Percentiles rank a stretch among this genome's conserved stretches.
These are phyloP conservation scores for Drosophila guanche DNA, from an alignment of 1,140 invertebrate genomes.

Conservation along the genomic window DNA sequence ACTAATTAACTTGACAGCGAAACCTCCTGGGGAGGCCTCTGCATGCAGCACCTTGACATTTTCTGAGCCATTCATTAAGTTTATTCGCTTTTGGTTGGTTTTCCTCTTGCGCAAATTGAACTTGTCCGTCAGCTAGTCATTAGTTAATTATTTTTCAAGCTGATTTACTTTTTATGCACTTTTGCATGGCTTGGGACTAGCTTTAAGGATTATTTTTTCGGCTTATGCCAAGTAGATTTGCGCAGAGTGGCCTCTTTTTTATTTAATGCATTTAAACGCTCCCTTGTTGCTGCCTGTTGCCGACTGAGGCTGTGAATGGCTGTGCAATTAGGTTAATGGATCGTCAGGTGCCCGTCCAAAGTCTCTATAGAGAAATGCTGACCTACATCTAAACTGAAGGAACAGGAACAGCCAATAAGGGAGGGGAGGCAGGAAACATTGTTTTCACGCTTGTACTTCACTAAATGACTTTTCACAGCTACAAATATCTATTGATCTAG, in stretches of 20 bases:
- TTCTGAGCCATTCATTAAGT: constrained; percentile 10
- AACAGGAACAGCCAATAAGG: constrained; percentile 19
- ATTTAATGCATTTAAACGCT: constrained; percentile 4
- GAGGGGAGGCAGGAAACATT: neutral
- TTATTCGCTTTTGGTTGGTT: neutral
- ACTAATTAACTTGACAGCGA: constrained; percentile 56
- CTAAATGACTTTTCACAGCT: constrained; percentile 1
- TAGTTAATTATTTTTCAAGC: constrained; percentile 66
- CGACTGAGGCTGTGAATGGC: constrained; percentile 32
- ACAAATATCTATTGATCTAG: constrained; percentile 18
- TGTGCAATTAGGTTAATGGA: constrained; percentile 77
- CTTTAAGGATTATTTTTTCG: constrained; percentile 45
- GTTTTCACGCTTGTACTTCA: too few relatives aligned
- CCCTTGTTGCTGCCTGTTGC: constrained; percentile 19
- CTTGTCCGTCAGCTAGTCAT: constrained; percentile 33
- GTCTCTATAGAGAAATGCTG: constrained; percentile 27
- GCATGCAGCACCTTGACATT: constrained; percentile 21
- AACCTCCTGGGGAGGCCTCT: constrained; percentile 10
- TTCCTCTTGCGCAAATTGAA: constrained; percentile 11
- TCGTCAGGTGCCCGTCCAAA: constrained; percentile 39
- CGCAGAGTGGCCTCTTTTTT: constrained; percentile 63
- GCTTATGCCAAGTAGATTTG: constrained; percentile 37
- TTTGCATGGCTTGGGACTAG: constrained; percentile 2
- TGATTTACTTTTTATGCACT: constrained; percentile 56
- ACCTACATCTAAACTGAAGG: neutral